Conservation (phyloP, 2,888 invertebrate species). For the Eutolmus rufibarbis region DNA sequence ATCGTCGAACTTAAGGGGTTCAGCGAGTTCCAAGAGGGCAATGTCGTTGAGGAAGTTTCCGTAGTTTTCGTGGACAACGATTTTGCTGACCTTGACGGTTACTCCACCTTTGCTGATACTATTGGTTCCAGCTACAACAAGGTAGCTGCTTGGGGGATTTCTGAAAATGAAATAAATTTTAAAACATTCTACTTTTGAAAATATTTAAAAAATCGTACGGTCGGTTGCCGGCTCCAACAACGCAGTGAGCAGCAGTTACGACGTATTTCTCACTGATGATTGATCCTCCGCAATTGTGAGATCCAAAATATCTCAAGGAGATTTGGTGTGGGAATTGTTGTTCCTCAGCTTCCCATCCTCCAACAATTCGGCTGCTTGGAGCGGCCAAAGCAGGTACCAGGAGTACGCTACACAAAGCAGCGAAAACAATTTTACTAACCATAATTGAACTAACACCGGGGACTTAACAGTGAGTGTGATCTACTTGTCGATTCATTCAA, state of each 20-base stretch:
- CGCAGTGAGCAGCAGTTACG: conserved; percentile 67
- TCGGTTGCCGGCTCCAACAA: conserved; percentile 52
- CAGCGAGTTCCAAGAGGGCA: conserved; percentile 40
- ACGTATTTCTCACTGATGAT: conserved; percentile 62
- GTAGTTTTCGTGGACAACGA: conserved; percentile 45
- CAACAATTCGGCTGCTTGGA: conserved; percentile 42
- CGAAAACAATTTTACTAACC: background rate
- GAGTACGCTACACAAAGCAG: conserved; percentile 15
- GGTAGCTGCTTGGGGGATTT: background rate
- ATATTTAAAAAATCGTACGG: background rate
- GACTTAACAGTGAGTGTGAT: background rate
- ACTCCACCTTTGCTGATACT: background rate
- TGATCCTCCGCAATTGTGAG: conserved; percentile 65
- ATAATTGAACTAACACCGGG: background rate
- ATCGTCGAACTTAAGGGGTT: conserved; percentile 34
- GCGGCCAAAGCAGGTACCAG: background rate
- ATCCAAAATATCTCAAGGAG: conserved; percentile 52
- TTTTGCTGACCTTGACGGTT: background rate
- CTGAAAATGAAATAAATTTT: background rate
- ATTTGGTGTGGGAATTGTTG: conserved; percentile 44
- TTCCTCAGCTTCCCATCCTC: conserved; percentile 44
- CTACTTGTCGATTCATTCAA: background rate
- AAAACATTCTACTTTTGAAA: background rate
- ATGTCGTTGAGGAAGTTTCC: conserved; percentile 46
- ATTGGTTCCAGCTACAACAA: background rate